phyloP scores from a whole-genome alignment of 2,797 vertebrate species.

The Nasua narica region DNA sequence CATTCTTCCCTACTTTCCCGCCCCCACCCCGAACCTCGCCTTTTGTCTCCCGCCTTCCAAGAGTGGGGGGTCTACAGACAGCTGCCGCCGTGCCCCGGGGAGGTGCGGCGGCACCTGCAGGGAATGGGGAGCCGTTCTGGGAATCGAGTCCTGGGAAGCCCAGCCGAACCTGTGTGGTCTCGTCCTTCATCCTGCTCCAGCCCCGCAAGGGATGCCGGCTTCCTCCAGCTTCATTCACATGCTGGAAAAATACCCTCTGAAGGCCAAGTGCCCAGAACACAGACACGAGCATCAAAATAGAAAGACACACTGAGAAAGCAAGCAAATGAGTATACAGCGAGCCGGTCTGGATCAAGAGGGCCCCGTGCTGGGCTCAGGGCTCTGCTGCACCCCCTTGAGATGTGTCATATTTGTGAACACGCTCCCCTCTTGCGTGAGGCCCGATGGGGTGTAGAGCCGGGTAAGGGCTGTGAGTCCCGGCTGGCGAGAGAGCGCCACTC shows the following conservation, averaged over 20 bases:
- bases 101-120: fast-evolving
- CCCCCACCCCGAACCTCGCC: fast-evolving
- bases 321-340: fast-evolving
- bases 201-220: fast-evolving
- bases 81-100: background rate
- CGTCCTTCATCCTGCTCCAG: background rate
- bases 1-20: background rate
- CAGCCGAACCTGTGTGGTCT: fast-evolving
- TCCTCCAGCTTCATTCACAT: too few species aligned
- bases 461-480: fast-evolving
- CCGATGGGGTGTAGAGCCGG: fast-evolving
- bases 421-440: fast-evolving
- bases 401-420: fast-evolving
- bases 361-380: fast-evolving
- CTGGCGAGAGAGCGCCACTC: too few species aligned
- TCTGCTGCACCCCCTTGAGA: fast-evolving
- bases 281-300: background rate
- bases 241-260: fast-evolving
- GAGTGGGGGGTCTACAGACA: fast-evolving
- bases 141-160: fast-evolving
- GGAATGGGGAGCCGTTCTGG: fast-evolving
- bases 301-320: background rate
- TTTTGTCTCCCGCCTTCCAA: background rate
- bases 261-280: background rate
- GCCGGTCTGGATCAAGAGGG: fast-evolving